Evolutionary conservation across 2,113 vertebrate genomes (phyloP).

Genomic region (Herpetotheres cachinnans): DNA sequence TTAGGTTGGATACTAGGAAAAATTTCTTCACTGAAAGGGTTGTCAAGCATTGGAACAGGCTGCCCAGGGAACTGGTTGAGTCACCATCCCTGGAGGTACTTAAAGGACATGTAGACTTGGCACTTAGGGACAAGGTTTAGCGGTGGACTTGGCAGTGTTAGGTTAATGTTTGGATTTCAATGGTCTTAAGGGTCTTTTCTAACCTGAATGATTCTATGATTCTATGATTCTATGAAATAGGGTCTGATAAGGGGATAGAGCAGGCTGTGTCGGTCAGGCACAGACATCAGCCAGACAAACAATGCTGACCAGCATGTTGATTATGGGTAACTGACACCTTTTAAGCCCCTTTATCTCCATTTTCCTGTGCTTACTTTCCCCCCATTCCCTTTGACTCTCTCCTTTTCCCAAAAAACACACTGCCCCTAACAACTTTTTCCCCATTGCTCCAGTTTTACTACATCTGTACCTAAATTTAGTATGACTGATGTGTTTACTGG

Average conservation of each 20-base stretch:
- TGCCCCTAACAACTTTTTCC: neutral
- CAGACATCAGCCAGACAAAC: neutral
- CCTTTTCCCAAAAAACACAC: neutral
- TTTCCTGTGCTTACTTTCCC: neutral
- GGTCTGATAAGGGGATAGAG: neutral
- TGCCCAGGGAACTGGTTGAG: neutral
- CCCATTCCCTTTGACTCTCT: neutral
- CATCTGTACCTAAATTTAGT: neutral
- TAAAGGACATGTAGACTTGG: too few relatives aligned
- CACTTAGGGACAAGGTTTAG: too few relatives aligned
- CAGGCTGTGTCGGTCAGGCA: neutral
- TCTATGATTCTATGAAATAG: neutral
- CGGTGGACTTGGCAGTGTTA: neutral
- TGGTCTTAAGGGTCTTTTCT: neutral
- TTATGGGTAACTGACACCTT: neutral
- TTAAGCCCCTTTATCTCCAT: neutral
- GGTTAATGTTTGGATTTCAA: too few relatives aligned
- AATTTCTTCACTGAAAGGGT: fast-evolving
- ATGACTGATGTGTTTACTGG: neutral
- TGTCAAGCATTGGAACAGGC: neutral
- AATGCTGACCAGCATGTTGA: neutral
- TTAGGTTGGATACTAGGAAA: neutral
- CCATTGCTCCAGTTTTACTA: neutral
- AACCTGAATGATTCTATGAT: neutral
- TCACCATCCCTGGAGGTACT: neutral